Percentiles rank a stretch among this genome's conserved stretches.
phyloP scores from a whole-genome alignment of 1,140 invertebrate genomes.

The Drosophila sp. region DNA sequence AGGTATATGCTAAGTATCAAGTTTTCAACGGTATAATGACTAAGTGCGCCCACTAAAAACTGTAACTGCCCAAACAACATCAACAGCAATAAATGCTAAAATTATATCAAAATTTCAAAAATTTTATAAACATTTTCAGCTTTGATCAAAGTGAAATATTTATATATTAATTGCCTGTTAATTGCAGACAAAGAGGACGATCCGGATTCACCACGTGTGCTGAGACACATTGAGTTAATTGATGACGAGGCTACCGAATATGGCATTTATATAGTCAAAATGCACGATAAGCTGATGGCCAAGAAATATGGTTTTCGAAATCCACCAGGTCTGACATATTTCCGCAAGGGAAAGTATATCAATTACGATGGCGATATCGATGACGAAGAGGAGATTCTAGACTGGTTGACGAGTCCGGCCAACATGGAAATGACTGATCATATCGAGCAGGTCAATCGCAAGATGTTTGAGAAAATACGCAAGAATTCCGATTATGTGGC shows the following conservation, averaged over 20 bases:
- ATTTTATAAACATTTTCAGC: background rate
- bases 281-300: constrained; percentile 95
- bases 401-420: constrained; percentile 96
- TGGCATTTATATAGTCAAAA: constrained; percentile 96
- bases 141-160: background rate
- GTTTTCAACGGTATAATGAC: constrained; percentile 19
- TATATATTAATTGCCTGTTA: background rate
- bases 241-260: constrained; percentile 96
- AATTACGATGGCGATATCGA: constrained; percentile 97
- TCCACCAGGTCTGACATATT: constrained; percentile 95
- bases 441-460: constrained; percentile 96
- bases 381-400: constrained; percentile 96
- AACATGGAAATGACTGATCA: constrained; percentile 97
- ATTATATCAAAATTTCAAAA: constrained; percentile 10
- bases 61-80: constrained; percentile 78
- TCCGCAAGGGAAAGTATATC: constrained; percentile 94
- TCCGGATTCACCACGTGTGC: constrained; percentile 89
- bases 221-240: constrained; percentile 94
- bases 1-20: constrained; percentile 57
- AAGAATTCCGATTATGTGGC: constrained; percentile 96
- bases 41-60: constrained; percentile 79
- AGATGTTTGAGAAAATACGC: constrained; percentile 97
- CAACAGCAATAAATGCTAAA: constrained; percentile 4
- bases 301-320: constrained; percentile 96
- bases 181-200: constrained; percentile 92